Conservation (phyloP, 2,888 invertebrate genomes). For the Mythimna ferrago region DNA sequence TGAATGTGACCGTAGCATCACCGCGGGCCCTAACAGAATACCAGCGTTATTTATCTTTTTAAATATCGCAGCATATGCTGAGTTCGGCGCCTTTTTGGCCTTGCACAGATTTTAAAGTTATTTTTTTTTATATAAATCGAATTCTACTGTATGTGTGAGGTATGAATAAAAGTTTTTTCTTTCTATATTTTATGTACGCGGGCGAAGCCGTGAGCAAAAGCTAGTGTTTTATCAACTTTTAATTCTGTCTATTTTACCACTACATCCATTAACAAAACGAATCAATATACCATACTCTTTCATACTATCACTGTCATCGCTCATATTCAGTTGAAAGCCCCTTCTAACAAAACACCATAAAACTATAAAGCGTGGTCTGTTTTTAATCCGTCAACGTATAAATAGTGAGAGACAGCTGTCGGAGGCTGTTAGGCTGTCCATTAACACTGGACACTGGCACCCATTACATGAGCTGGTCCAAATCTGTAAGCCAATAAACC, state of each 20-base stretch:
- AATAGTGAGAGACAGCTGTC: conserved; percentile 42
- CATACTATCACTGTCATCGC: not conserved
- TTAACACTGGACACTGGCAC: conserved; percentile 32
- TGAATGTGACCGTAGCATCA: no score
- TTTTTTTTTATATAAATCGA: no score
- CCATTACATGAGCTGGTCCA: conserved; percentile 19
- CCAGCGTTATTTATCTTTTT: no score
- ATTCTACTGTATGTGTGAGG: no score
- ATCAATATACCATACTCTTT: not conserved
- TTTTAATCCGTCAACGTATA: conserved; percentile 38
- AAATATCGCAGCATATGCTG: no score
- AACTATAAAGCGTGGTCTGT: not conserved
- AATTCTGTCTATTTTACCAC: not conserved
- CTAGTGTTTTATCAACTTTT: not conserved
- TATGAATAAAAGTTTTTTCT: no score
- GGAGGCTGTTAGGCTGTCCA: conserved; percentile 38
- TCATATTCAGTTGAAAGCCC: not conserved
- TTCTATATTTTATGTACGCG: no score
- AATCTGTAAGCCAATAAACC: conserved; percentile 53
- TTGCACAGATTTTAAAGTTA: no score
- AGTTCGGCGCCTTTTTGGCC: no score
- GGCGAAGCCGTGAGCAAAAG: no score
- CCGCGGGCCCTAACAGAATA: no score
- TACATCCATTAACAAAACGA: not conserved
- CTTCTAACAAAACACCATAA: conserved; percentile 16